Percentiles rank a stretch among this genome's conserved stretches.
These are phyloP conservation scores for Neoaliturus tenellus DNA, from an alignment of 2,888 invertebrate genomes.

Conservation along the genomic window DNA sequence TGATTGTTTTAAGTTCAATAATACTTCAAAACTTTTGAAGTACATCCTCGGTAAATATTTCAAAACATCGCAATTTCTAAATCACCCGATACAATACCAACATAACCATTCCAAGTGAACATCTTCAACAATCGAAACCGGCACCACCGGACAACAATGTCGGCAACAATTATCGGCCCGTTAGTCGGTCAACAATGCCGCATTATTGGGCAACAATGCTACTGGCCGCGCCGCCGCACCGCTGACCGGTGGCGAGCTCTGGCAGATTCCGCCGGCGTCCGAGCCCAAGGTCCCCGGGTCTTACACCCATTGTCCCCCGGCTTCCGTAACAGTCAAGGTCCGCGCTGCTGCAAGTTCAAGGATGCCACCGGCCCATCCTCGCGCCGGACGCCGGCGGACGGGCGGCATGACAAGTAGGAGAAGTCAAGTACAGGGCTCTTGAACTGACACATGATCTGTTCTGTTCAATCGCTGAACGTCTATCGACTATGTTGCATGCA, in stretches of 20 bases:
- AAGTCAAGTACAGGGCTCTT: too few relatives aligned
- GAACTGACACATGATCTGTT: too few relatives aligned
- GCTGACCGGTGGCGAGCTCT: background rate
- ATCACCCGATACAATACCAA: background rate
- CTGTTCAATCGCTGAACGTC: too few relatives aligned
- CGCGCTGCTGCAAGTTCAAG: constrained; percentile 40
- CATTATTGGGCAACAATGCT: constrained; percentile 23
- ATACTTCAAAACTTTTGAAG: too few relatives aligned
- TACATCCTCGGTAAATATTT: too few relatives aligned
- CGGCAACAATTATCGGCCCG: background rate
- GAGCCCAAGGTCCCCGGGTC: constrained; percentile 3
- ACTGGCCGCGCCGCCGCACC: too few relatives aligned
- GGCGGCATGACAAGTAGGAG: background rate
- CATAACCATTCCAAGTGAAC: background rate
- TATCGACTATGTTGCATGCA: too few relatives aligned
- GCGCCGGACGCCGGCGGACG: background rate
- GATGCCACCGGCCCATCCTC: background rate
- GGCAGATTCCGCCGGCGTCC: constrained; percentile 32
- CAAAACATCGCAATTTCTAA: too few relatives aligned
- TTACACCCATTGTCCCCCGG: constrained; percentile 34
- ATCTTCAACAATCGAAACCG: background rate
- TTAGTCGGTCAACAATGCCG: background rate
- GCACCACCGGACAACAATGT: too few relatives aligned
- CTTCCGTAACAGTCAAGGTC: constrained; percentile 35
- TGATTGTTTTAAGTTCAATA: too few relatives aligned